Evolutionary conservation across 2,797 vertebrate species (phyloP).

Genomic region (Hippocampus kuda): DNA sequence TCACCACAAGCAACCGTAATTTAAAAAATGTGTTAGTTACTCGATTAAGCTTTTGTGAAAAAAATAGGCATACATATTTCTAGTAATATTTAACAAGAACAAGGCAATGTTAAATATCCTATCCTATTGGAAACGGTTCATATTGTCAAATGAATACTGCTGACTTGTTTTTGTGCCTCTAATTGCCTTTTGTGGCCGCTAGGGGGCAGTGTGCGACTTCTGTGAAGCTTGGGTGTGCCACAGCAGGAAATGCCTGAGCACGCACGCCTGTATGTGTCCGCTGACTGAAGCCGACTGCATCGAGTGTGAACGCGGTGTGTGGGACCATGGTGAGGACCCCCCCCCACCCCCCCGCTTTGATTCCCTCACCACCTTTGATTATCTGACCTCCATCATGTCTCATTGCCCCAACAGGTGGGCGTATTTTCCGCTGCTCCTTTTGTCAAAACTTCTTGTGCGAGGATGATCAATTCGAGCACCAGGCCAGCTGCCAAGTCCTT

Average conservation of each 20-base stretch:
- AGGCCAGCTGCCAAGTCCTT: slow-evolving; percentile 95
- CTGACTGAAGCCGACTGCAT: slow-evolving; percentile 87
- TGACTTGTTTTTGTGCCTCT: background rate
- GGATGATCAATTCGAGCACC: slow-evolving; percentile 99
- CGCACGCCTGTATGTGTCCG: slow-evolving; percentile 85
- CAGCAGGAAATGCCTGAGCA: slow-evolving; percentile 88
- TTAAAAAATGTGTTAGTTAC: too few relatives aligned
- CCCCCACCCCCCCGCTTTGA: background rate
- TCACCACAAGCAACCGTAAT: too few relatives aligned
- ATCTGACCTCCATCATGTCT: background rate
- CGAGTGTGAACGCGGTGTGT: slow-evolving; percentile 88
- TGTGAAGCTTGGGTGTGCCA: slow-evolving; percentile 99
- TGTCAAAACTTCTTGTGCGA: slow-evolving; percentile 95
- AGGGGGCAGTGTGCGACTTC: slow-evolving; percentile 96
- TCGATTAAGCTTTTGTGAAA: too few relatives aligned
- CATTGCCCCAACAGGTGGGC: slow-evolving; percentile 70
- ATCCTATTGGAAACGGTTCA: too few relatives aligned
- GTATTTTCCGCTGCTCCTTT: slow-evolving; percentile 95
- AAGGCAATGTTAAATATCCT: too few relatives aligned
- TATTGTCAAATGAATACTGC: too few relatives aligned
- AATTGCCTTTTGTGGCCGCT: slow-evolving; percentile 8
- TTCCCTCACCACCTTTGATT: background rate
- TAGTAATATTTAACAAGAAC: too few relatives aligned
- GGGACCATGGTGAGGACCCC: slow-evolving; percentile 82
- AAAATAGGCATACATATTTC: too few relatives aligned